phyloP scores from a whole-genome alignment of 2,113 vertebrate genomes.

The Nesogale talazaci region DNA sequence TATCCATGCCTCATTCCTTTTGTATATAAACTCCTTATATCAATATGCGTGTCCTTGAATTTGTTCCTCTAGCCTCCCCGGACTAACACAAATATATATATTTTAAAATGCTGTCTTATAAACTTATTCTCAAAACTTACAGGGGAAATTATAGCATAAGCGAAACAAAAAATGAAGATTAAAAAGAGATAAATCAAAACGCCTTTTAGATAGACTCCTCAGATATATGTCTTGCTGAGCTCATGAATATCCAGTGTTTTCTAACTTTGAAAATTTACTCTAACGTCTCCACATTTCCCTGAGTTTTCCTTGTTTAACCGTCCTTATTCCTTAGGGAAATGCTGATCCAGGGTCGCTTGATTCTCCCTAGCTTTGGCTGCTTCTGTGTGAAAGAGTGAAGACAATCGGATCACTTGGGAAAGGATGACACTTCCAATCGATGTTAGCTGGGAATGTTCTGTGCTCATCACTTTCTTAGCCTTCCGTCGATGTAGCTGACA shows the following conservation, averaged over 20 bases:
- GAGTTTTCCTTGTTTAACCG: neutral
- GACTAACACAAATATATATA: too few relatives aligned
- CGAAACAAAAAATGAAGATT: neutral
- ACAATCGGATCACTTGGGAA: neutral
- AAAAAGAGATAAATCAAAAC: neutral
- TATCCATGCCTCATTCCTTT: too few relatives aligned
- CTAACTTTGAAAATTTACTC: neutral
- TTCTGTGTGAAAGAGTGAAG: neutral
- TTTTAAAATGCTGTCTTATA: too few relatives aligned
- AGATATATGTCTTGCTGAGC: too few relatives aligned
- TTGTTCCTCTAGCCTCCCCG: too few relatives aligned
- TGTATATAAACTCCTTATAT: too few relatives aligned
- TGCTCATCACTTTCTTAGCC: neutral
- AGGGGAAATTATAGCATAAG: neutral
- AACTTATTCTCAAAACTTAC: neutral
- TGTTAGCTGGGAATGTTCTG: neutral
- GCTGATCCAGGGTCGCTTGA: neutral
- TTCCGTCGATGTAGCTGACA: neutral
- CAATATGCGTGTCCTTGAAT: too few relatives aligned
- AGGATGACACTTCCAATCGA: neutral
- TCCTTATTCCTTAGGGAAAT: neutral
- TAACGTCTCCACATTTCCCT: neutral
- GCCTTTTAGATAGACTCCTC: neutral
- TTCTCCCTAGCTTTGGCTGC: neutral
- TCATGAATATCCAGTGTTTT: neutral